Evolutionary conservation across 2,797 vertebrate species (phyloP), one percentile per base, ranked within the genome.

Genomic region (Syncerus caffer): DNA sequence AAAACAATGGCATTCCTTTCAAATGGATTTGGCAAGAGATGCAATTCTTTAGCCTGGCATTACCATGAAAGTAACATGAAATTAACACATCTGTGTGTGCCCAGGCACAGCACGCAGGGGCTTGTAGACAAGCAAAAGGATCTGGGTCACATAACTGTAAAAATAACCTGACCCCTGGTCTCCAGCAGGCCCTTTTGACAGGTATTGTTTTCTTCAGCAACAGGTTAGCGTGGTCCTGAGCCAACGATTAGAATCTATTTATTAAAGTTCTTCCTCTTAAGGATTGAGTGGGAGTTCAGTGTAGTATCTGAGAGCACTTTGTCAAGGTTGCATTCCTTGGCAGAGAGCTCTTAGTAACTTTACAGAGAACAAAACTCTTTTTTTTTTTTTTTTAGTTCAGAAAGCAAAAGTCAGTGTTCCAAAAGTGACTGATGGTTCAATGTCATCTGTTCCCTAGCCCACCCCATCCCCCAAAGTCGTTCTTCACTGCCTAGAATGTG

Each of bases 1-100:
- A 99, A 99, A 99, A 99, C 99, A 99, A 99, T 98, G 98, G 98
- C 98, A 99, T 99, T 99, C 98, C 98, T 99, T 98, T 98, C 98
- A 97, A 98, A 98, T 97, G 80, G 91, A 98, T 98, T 98, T 98
- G 98, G 98, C 98, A 98, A 98, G 85, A 45, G 90, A 93, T 89
- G 55, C 14, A 7, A 21, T 93, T 97, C 94, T 89, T 95, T 92
- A 95, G 91, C 94, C 93, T 89, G 87, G 93, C 91, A 98, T 95
- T 96, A 98, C 97, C 97, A 98, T 98, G 98, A 98, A 97, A 97
- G 92, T 90, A 90, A 92, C 95, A 94, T 95, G 95, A 98, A 96
- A 98, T 98, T 98, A 85, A 93, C 95, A 95, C 93, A 94, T 93
- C 96, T 94, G 83, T 89, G 74, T 50, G 79, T 53, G 92, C 71